Evolutionary conservation across 2,797 vertebrate genomes (phyloP).

Genomic region (Arctocebus calabarensis): DNA sequence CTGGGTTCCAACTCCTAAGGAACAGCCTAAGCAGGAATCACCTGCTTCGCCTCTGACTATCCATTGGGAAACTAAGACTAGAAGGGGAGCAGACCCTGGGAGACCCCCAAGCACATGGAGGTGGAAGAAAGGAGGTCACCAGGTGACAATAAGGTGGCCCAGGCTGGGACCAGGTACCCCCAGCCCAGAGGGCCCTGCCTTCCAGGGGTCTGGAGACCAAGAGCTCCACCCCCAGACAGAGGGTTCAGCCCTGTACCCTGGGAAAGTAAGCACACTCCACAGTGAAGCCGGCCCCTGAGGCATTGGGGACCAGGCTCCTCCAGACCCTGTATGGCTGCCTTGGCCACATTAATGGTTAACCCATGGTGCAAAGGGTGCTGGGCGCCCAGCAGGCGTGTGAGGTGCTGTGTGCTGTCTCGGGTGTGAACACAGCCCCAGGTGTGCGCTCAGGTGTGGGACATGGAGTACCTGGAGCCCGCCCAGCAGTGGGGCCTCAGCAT

Average conservation of each 20-base stretch:
- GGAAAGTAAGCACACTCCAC: neutral
- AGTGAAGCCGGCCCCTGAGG: neutral
- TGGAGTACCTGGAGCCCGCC: neutral
- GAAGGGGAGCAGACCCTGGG: neutral
- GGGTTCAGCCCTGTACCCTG: neutral
- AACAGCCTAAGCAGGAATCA: neutral
- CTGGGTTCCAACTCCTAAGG: neutral
- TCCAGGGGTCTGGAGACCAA: neutral
- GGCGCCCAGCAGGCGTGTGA: neutral
- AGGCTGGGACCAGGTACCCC: neutral
- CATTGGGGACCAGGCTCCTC: neutral
- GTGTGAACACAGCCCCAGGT: slow-evolving; percentile 33
- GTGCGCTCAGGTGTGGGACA: slow-evolving; percentile 50
- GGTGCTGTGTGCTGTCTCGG: neutral
- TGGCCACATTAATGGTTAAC: slow-evolving; percentile 54
- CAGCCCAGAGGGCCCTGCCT: neutral
- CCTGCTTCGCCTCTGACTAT: neutral
- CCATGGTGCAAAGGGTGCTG: slow-evolving; percentile 45
- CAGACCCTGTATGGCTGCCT: neutral
- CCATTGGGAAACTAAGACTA: neutral
- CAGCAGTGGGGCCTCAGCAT: neutral
- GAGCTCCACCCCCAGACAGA: neutral
- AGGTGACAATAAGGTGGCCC: neutral
- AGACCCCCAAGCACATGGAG: neutral
- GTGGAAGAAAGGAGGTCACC: neutral